These are phyloP conservation scores for Rhombomys opimus DNA, from an alignment of 2,113 vertebrate genomes.

Conservation along the genomic window DNA sequence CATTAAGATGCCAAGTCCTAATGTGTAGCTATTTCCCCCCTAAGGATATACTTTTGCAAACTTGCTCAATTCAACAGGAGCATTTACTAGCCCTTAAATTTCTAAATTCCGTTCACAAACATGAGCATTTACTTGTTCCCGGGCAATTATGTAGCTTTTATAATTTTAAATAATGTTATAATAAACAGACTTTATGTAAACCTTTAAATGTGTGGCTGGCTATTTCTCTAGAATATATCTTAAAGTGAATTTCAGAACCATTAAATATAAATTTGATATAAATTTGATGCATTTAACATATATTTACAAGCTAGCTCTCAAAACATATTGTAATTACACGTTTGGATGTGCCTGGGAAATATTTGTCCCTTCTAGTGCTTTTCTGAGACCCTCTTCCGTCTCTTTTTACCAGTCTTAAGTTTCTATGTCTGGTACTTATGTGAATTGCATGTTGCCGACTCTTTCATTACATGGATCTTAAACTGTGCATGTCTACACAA, in stretches of 20 bases:
- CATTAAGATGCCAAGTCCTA: neutral
- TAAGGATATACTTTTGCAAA: slow-evolving; percentile 22
- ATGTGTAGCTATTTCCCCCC: neutral
- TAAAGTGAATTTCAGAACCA: slow-evolving; percentile 9
- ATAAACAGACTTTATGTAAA: neutral
- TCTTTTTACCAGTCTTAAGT: neutral
- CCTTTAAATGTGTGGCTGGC: neutral
- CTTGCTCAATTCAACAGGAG: neutral
- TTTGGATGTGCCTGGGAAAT: neutral
- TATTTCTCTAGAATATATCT: neutral
- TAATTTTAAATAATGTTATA: slow-evolving; percentile 7
- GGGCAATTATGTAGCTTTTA: neutral
- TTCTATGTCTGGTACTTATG: neutral
- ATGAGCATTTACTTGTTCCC: neutral
- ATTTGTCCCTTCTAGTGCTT: neutral
- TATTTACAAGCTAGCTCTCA: neutral
- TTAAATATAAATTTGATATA: neutral
- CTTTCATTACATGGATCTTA: neutral
- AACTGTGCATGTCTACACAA: neutral
- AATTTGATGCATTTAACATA: slow-evolving; percentile 1
- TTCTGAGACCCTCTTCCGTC: neutral
- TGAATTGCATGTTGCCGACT: neutral
- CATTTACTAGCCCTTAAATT: neutral
- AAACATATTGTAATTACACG: neutral
- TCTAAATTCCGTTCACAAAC: neutral